phyloP scores from a whole-genome alignment of 2,888 invertebrate genomes.

The Phortica magna region DNA sequence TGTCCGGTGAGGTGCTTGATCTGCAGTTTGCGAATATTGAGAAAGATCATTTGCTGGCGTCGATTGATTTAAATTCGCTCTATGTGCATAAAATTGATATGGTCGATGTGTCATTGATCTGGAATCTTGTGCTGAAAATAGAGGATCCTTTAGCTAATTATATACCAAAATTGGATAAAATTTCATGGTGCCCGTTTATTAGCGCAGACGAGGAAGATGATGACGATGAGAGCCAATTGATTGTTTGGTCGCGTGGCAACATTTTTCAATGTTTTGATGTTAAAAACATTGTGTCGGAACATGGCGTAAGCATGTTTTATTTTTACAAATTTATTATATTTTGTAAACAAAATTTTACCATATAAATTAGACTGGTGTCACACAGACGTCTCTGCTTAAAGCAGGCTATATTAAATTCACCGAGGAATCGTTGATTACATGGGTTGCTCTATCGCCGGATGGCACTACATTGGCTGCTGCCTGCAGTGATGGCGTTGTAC shows the following conservation, averaged over 20 bases:
- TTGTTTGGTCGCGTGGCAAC: constrained; percentile 89
- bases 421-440: constrained; percentile 84
- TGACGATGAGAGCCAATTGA: constrained; percentile 85
- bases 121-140: constrained; percentile 78
- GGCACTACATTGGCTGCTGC: constrained; percentile 96
- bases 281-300: constrained; percentile 69
- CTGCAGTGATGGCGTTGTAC: constrained; percentile 91
- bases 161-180: constrained; percentile 82
- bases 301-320: constrained; percentile 66
- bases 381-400: constrained; percentile 66
- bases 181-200: constrained; percentile 95
- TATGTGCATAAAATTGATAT: constrained; percentile 89
- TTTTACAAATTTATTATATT: not conserved
- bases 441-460: constrained; percentile 95
- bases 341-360: not conserved
- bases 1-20: constrained; percentile 93
- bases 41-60: constrained; percentile 88
- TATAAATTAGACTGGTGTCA: constrained; percentile 68
- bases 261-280: constrained; percentile 79
- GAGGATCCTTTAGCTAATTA: constrained; percentile 76
- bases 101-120: constrained; percentile 80
- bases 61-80: constrained; percentile 91
- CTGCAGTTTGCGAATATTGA: constrained; percentile 92
- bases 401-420: constrained; percentile 74
- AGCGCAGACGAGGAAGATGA: constrained; percentile 79